Conservation (phyloP, 1,140 invertebrate genomes). For the Holcopasites calliopsidis region DNA sequence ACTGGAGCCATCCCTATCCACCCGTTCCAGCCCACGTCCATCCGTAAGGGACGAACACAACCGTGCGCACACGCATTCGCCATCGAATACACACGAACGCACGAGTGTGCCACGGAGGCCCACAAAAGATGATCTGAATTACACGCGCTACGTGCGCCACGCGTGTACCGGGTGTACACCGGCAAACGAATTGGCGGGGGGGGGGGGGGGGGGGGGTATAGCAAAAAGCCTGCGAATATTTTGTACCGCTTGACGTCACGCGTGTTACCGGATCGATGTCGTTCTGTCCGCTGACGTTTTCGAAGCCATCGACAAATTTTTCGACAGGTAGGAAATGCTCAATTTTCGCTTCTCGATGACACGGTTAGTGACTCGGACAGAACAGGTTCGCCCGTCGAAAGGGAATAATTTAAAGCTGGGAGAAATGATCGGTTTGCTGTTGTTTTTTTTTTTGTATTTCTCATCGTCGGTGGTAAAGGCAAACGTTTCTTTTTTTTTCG, state of each 20-base stretch:
- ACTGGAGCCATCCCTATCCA: slow-evolving; percentile 33
- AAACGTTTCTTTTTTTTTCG: too few species aligned
- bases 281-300: slow-evolving; percentile 4
- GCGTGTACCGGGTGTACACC: slow-evolving; percentile 62
- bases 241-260: slow-evolving; percentile 50
- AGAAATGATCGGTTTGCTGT: too few species aligned
- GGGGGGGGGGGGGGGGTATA: not conserved
- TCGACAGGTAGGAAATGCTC: not conserved
- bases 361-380: too few species aligned
- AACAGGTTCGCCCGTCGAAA: too few species aligned
- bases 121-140: slow-evolving; percentile 75
- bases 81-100: slow-evolving; percentile 20
- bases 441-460: too few species aligned
- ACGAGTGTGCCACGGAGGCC: slow-evolving; percentile 42
- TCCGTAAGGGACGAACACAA: slow-evolving; percentile 56
- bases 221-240: slow-evolving; percentile 43
- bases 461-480: too few species aligned
- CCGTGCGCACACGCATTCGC: slow-evolving; percentile 34
- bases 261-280: slow-evolving; percentile 26
- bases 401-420: too few species aligned
- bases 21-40: slow-evolving; percentile 48
- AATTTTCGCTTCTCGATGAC: not conserved
- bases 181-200: slow-evolving; percentile 61
- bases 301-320: slow-evolving; percentile 44
- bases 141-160: slow-evolving; percentile 61